A percentile compares a stretch with the other conserved stretches of the same genome.
Conservation (phyloP, 2,888 invertebrate genomes). For the Nematopogon swammerdamellus region DNA sequence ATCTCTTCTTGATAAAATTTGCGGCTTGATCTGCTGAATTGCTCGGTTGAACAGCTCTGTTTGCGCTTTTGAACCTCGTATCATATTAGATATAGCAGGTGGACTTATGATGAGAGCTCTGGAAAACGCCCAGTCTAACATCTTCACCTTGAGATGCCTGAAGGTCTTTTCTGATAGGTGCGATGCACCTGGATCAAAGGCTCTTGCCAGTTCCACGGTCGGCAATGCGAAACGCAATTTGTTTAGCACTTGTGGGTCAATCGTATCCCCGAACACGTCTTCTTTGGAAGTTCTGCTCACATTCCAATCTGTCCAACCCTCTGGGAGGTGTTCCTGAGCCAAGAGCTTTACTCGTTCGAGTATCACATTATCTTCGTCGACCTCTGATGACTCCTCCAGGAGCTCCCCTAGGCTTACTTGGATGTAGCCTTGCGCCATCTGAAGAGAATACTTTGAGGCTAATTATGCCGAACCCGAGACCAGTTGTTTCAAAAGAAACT, state of each 20-base stretch:
- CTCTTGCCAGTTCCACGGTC: not conserved
- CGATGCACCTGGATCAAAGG: conserved; percentile 2
- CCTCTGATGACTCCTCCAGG: not conserved
- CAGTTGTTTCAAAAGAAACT: too few relatives aligned
- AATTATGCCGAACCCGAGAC: too few relatives aligned
- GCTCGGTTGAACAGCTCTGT: conserved; percentile 2
- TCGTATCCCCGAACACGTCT: conserved; percentile 1
- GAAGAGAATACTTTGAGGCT: too few relatives aligned
- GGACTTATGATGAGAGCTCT: conserved; percentile 10
- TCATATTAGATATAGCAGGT: conserved; percentile 8
- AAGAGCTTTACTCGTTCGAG: conserved; percentile 3
- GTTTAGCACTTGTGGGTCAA: conserved; percentile 2
- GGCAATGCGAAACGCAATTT: conserved; percentile 4
- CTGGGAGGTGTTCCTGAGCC: conserved; percentile 3
- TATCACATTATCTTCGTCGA: not conserved
- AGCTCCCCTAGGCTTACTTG: not conserved
- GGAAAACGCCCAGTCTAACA: conserved; percentile 13
- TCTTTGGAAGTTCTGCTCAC: conserved; percentile 1
- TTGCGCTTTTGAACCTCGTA: conserved; percentile 9
- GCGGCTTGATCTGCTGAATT: not conserved
- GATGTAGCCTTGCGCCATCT: not conserved
- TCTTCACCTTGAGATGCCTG: conserved; percentile 9
- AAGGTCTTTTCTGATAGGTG: conserved; percentile 13
- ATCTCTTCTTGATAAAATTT: not conserved
- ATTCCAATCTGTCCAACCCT: conserved; percentile 3